Conservation (phyloP, 2,888 invertebrate species). For the Microchrysa polita region DNA sequence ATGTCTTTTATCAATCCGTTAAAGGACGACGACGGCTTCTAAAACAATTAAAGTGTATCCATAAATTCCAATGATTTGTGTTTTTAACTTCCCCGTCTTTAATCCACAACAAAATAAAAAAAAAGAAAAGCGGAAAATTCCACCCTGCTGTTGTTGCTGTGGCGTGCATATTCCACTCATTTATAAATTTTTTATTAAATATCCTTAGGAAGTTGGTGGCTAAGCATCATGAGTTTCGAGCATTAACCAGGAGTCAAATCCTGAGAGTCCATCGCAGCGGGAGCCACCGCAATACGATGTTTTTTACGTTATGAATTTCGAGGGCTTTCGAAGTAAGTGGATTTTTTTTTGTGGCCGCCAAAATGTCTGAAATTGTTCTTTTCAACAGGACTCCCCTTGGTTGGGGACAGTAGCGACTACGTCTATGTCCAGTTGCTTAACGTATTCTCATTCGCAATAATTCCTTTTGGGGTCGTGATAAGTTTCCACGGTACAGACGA, state of each 20-base stretch:
- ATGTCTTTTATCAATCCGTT: not conserved
- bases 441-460: not conserved
- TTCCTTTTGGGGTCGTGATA: not conserved
- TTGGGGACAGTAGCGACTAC: conserved; percentile 2
- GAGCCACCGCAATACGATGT: conserved; percentile 48
- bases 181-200: conserved; percentile 55
- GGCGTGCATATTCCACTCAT: conserved; percentile 50
- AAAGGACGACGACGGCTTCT: not conserved
- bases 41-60: conserved; percentile 43
- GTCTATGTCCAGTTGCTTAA: conserved; percentile 18
- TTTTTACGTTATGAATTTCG: conserved; percentile 51
- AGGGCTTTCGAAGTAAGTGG: conserved; percentile 50
- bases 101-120: conserved; percentile 7
- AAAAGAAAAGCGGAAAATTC: too few species aligned
- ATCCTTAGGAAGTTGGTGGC: conserved; percentile 52
- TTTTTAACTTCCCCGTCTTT: conserved; percentile 34
- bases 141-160: conserved; percentile 26
- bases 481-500: not conserved
- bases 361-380: conserved; percentile 50
- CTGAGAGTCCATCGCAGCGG: conserved; percentile 48
- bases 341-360: conserved; percentile 48
- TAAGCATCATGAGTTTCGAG: conserved; percentile 28
- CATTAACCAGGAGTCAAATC: conserved; percentile 45
- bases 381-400: conserved; percentile 39
- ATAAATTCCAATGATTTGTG: conserved; percentile 47